phyloP scores from a whole-genome alignment of 2,113 vertebrate genomes.

The Rhegmatorhina hoffmannsi region DNA sequence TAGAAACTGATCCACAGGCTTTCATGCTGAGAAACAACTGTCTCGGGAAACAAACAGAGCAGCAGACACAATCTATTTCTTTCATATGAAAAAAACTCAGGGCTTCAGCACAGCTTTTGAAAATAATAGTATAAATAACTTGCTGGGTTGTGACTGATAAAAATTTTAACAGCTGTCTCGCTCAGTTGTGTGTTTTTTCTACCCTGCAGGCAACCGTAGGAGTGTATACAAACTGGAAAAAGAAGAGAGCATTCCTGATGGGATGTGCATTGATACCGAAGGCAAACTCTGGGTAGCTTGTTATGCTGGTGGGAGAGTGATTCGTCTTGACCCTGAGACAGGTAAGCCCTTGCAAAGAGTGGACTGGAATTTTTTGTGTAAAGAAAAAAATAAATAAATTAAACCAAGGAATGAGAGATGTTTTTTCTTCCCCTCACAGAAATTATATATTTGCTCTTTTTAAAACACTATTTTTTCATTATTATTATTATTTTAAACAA shows the following conservation, averaged over 20 bases:
- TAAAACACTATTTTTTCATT: neutral
- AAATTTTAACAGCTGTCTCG: neutral
- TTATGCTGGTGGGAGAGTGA: constrained; percentile 87
- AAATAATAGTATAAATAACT: neutral
- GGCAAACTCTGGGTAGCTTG: constrained; percentile 95
- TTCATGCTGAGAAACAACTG: neutral
- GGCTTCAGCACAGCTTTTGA: neutral
- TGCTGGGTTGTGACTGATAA: neutral
- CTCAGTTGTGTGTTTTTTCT: neutral
- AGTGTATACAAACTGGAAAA: constrained; percentile 78
- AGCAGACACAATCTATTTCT: neutral
- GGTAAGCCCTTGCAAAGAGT: constrained; percentile 70
- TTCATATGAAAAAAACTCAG: neutral
- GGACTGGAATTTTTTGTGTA: neutral
- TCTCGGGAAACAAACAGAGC: neutral
- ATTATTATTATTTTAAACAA: neutral
- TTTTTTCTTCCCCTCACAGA: neutral
- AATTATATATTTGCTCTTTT: neutral
- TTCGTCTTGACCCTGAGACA: constrained; percentile 87
- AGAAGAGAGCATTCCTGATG: constrained; percentile 90
- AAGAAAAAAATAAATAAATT: neutral
- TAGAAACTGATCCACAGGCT: neutral
- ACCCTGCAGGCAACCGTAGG: constrained; percentile 76
- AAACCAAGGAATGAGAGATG: neutral
- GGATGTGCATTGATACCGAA: constrained; percentile 88